Conservation (phyloP, 2,113 vertebrate genomes). For the Sterrhoptilus dennistouni region DNA sequence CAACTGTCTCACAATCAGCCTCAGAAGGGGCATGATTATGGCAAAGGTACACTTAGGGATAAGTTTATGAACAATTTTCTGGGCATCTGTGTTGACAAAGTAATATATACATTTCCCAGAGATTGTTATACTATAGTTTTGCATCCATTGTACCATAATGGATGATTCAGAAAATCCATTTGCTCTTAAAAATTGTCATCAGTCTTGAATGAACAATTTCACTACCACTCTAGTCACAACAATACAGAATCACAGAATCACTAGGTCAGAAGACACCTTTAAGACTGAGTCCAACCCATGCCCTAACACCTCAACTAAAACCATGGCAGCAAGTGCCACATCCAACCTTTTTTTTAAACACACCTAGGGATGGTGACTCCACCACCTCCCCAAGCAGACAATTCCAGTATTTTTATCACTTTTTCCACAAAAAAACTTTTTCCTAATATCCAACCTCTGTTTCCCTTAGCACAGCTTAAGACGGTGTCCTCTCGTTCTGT, state of each 20-base stretch:
- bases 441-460: neutral
- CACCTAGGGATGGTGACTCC: neutral
- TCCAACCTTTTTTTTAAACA: neutral
- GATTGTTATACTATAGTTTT: neutral
- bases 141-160: neutral
- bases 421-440: neutral
- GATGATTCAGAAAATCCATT: neutral
- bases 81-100: neutral
- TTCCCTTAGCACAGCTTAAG: accelerated
- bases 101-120: neutral
- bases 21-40: neutral
- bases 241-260: neutral
- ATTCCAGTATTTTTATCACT: neutral
- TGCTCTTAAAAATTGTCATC: neutral
- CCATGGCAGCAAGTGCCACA: neutral
- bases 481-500: neutral
- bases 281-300: neutral
- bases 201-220: slow-evolving; percentile 30
- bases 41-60: neutral
- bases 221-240: neutral
- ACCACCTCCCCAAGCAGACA: accelerated
- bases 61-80: neutral
- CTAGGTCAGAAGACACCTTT: neutral
- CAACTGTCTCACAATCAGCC: neutral
- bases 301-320: neutral